Evolutionary conservation across 2,888 invertebrate genomes (phyloP).

Genomic region (Aleiodes testaceus): DNA sequence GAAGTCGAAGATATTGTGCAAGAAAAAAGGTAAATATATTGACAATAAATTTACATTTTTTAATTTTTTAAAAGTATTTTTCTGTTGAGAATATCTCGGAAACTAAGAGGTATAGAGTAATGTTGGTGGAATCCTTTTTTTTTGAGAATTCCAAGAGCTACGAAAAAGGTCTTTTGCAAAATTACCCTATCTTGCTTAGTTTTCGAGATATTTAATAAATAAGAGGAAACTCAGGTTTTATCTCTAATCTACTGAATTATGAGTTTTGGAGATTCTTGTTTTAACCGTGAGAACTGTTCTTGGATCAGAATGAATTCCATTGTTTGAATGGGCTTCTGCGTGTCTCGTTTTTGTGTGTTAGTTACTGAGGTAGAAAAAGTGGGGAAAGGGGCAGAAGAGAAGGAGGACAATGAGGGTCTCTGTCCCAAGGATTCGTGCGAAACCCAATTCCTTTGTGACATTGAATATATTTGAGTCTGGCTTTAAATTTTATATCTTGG

Average conservation of each 20-base stretch:
- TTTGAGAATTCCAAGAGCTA: too few species aligned
- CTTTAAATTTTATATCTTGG: constrained; percentile 3
- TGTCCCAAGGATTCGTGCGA: constrained; percentile 30
- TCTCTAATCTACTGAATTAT: neutral
- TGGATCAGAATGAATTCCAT: neutral
- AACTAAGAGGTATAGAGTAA: too few species aligned
- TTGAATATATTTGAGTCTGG: constrained; percentile 6
- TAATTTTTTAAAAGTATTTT: neutral
- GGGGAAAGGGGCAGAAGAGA: constrained; percentile 13
- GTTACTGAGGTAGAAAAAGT: neutral
- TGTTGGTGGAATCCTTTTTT: too few species aligned
- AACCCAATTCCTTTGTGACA: constrained; percentile 32
- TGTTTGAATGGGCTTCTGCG: constrained; percentile 6
- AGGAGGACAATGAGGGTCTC: constrained; percentile 25
- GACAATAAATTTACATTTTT: neutral
- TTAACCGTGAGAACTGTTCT: constrained; percentile 8
- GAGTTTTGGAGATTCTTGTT: neutral
- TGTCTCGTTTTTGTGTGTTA: neutral
- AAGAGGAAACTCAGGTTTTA: neutral
- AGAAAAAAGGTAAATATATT: constrained; percentile 58
- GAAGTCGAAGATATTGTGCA: constrained; percentile 60
- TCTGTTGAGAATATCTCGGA: neutral
- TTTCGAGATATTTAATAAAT: too few species aligned
- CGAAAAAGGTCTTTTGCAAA: too few species aligned
- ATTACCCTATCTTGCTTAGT: too few species aligned